Percentiles rank a stretch among this genome's conserved stretches.
Conservation (phyloP, 1,140 invertebrate genomes). For the Centruroides sculpturatus region DNA sequence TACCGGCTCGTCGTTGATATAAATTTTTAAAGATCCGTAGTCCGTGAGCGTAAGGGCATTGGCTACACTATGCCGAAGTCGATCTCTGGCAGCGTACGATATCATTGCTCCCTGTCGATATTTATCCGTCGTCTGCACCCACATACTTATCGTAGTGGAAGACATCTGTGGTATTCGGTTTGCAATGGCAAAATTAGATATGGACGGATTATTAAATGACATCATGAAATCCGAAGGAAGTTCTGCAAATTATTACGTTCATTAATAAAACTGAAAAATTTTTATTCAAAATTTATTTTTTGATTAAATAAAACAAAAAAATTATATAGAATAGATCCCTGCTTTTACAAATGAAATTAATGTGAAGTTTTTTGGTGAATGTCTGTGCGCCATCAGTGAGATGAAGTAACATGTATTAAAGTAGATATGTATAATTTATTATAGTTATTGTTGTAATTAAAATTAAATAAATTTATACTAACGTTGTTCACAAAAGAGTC, state of each 20-base stretch:
- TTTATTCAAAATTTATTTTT: too few relatives aligned
- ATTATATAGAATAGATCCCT: too few relatives aligned
- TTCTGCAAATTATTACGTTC: neutral
- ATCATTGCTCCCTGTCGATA: neutral
- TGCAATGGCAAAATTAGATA: conserved; percentile 2
- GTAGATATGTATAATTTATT: too few relatives aligned
- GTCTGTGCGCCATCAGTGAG: too few relatives aligned
- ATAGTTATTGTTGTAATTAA: conserved; percentile 90
- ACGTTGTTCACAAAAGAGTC: conserved; percentile 89
- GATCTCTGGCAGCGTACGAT: conserved; percentile 4
- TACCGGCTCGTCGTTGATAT: conserved; percentile 8
- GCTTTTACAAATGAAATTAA: too few relatives aligned
- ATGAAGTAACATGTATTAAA: too few relatives aligned
- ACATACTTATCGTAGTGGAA: conserved; percentile 3
- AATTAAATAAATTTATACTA: conserved; percentile 71
- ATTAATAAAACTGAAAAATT: neutral
- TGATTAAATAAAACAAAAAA: too few relatives aligned
- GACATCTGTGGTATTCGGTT: neutral
- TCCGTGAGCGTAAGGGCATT: conserved; percentile 10
- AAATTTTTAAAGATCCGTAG: conserved; percentile 1
- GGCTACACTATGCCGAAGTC: neutral
- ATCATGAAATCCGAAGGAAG: conserved; percentile 5
- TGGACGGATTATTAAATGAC: neutral
- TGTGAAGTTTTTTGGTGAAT: too few relatives aligned
- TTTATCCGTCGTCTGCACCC: conserved; percentile 7